Evolutionary conservation across 2,797 vertebrate genomes (phyloP), one percentile per base, ranked within the genome.

Genomic region (Notoglanidium macrostoma): DNA sequence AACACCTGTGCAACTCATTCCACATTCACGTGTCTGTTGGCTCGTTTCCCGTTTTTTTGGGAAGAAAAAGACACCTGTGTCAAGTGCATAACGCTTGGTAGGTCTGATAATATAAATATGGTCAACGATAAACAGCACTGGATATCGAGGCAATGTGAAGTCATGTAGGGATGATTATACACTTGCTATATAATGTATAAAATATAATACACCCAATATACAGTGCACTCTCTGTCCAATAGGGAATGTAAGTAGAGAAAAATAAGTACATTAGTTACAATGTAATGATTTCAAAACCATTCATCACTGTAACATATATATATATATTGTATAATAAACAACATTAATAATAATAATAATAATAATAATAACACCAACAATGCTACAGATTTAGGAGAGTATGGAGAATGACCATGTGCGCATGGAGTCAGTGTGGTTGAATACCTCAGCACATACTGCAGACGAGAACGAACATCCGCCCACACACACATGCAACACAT

Each of bases 401-500:
- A 49, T 8, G 44, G n/a, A 61, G 8, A 82, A 49, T 46, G 79
- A 49, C 40, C 80, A n/a, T 67, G 80, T 49, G 26, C 29, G 44
- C 17, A 51, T 32, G 61, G 80, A 82, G 61, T 82, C 82, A 70
- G n/a, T 26, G 49, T 12, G 51, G 86, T 83, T 59, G 85, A 89
- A 89, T 87, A 89, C 80, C 73, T 86, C 84, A 59, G 67, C 77
- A 77, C 68, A 87, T 79, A 86, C 87, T 85, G 85, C 79, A 88
- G 87, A 59, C 67, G 78, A 84, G 68, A 88, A 90, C 57, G 84
- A 86, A 61, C 89, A 86, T 87, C 76, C 89, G 85, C 88, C 86
- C 88, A 89, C 87, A 84, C 86, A 88, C 65, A 91, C 81, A 91
- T 85, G 74, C 84, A 78, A 81, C 85, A 80, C 76, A 86, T 85